Evolutionary conservation across 2,797 vertebrate genomes (phyloP), one percentile per base, ranked within the genome.

Genomic region (Aselliscus stoliczkanus): DNA sequence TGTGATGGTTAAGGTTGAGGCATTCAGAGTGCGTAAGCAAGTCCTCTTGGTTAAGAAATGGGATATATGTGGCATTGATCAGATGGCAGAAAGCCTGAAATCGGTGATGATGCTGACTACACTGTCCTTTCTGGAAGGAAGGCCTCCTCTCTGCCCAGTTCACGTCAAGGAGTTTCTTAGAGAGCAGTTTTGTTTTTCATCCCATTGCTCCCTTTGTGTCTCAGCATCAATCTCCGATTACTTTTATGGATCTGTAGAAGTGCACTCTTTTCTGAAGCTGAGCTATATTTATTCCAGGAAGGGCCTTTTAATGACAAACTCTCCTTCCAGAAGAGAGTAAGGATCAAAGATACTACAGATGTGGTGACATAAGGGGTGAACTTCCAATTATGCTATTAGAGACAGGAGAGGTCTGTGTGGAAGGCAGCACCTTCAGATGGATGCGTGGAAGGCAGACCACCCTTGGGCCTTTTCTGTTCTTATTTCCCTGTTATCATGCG

Each of bases 301-400:
- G 60, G 82, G 88, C 96, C 92, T 95, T 94, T 79, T 92, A 65
- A 52, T 97, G 79, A 62, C 34, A 67, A 37, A 60, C 44, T 88
- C 62, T 92, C 80, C 54, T 96, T 94, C 84, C 50, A 44, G 69
- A 82, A 85, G 47, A n/a, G 52, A 50, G n/a, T 37, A 37, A 80
- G 85, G 39, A 21, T 31, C 67, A 72, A 37, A 62, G 58, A 56
- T 56, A 27, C 20, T 18, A 27, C 18, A 34, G 23, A 44, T 14
- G 23, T 77, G 13, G 50, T 60, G 42, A n/a, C 50, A 23, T 69
- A 2, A 0, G 44, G 31, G 75, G 17, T 82, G 29, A 52, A 29
- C 31, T 47, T 90, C 21, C 64, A 1, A 52, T 67, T 54, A 31
- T 70, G 15, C 39, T n/a, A 0, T 31, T 14, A 42, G 79, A 47